Base-by-base conservation (phyloP, 2,797 vertebrate species). In the Anguilla marmorata region DNA sequence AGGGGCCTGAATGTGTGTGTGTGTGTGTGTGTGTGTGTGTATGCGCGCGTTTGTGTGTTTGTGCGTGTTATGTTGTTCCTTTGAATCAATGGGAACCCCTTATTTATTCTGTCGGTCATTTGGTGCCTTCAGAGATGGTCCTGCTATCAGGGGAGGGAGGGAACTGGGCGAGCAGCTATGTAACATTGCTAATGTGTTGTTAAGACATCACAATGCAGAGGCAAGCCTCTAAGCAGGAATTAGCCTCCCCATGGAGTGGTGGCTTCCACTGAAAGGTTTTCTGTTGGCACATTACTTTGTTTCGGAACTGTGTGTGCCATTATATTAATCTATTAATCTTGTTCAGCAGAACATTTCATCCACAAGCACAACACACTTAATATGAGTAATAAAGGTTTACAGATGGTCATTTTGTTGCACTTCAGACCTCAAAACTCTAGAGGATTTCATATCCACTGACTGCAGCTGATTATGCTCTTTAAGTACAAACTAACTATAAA, bases 291-390 rank as follows among this genome's bases (percentile, higher is more conserved):
- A 45, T 45, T 45, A 80, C 76, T 80, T 33, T 16, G 2, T 80
- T 80, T 80, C 76, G 48, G 37, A 48, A 37, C 76, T 80, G 76
- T 80, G 76, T 48, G 41, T 6, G 16, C 16, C 5, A 37, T 74
- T 74, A 74, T 74, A 74, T 74, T 76, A 80, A 45, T 76, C 72
- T 76, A 33, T 41, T 80, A 48, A 80, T 48, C 41, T 80, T 45
- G 37, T 48, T 45, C 76, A 80, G 41, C 76, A 45, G 37, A 48
- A 80, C 76, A 48, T 80, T 80, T 41, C 41, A 45, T 24, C 76
- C 19, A 0, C 76, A 45, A 80, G 48, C 37, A 21, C 37, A 24
- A 24, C 72, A 45, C 14, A 45, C 19, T 45, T 45, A 45, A 45
- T 16, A 21, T 7, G 37, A 80, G 14, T 48, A 80, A 80, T 21